Evolutionary conservation across 2,113 vertebrate species (phyloP).

Genomic region (Brachionichthys hirsutus): DNA sequence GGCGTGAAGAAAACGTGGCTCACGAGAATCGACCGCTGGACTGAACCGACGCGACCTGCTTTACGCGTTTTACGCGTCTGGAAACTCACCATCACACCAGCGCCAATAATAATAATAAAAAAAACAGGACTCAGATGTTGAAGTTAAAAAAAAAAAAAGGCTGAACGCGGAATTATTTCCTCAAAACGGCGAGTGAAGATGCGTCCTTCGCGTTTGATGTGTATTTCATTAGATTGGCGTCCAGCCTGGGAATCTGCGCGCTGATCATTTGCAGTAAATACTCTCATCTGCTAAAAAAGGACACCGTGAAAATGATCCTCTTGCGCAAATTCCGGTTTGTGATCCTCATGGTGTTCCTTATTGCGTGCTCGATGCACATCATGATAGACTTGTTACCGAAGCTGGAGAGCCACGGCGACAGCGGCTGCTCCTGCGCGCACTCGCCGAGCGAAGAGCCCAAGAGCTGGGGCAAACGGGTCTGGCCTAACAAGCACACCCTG

Average conservation of each 20-base stretch:
- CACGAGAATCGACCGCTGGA: slow-evolving; percentile 48
- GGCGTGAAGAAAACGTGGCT: slow-evolving; percentile 59
- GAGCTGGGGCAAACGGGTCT: slow-evolving; percentile 78
- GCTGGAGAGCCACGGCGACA: slow-evolving; percentile 81
- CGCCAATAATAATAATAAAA: no score
- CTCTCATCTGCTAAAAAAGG: slow-evolving; percentile 69
- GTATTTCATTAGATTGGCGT: slow-evolving; percentile 73
- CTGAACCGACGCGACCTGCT: slow-evolving; percentile 54
- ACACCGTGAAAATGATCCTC: slow-evolving; percentile 88
- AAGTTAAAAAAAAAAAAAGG: slow-evolving; percentile 46
- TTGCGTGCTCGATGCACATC: slow-evolving; percentile 94
- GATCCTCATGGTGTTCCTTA: slow-evolving; percentile 88
- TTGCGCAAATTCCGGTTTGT: slow-evolving; percentile 91
- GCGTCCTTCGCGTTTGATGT: slow-evolving; percentile 71
- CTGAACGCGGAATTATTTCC: slow-evolving; percentile 72
- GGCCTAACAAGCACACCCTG: slow-evolving; percentile 93
- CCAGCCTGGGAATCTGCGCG: slow-evolving; percentile 76
- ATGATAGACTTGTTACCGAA: slow-evolving; percentile 91
- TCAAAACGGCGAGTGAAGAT: slow-evolving; percentile 78
- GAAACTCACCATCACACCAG: slow-evolving; percentile 24
- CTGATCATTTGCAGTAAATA: slow-evolving; percentile 77
- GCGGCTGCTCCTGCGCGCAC: slow-evolving; percentile 85
- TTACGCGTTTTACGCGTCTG: slow-evolving; percentile 62
- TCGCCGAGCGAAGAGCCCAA: slow-evolving; percentile 74
- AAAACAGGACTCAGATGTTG: slow-evolving; percentile 40